Base-by-base conservation (phyloP, 2,113 vertebrate species). In the Cynocephalus volans region DNA sequence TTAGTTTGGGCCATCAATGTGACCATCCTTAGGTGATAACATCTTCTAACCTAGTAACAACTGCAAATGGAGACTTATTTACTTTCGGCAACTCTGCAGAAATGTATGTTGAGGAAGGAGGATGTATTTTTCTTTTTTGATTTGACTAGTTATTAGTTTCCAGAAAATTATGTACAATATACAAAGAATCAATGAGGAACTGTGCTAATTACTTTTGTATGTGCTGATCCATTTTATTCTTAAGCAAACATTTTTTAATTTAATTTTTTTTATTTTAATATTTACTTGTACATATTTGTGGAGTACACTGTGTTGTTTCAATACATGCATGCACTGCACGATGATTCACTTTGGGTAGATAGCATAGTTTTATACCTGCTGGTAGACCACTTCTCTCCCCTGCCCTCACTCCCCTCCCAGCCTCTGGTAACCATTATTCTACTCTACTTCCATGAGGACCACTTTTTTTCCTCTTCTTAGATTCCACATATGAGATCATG, bases 131-230 rank as follows among this genome's bases (percentile, higher is more conserved):
- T 41, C 24, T 64, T 41, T 77, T 56, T 31, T 52, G 54, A 81
- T 54, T 96, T 83, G 58, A 82, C 56, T 60, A 90, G 21, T 14
- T 92, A 92, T 52, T 83, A 93, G 62, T 76, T 90, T 67, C 26
- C 41, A 93, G 33, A 60, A 97, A 90, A 36, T 33, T 79, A 79
- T 70, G 33, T 52, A 80, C 4, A 75, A 56, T 45, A 82, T 36
- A 11, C 58, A 90, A 75, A 60, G 72, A 77, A 58, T 41, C 28
- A 91, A 62, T 56, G 26, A 95, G 60, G 13, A 3, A 76, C 10
- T 23, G 4, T 88, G 17, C 4, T 80, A 65, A 73, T 45, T 79
- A 80, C 10, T 88, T 92, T n/a, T 11, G 26, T 33, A 33, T 56
- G n/a, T 26, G 8, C 33, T 62, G 91, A 58, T 50, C 91, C n/a